These are phyloP conservation scores for Temnothorax unifasciatus DNA, from an alignment of 2,888 invertebrate genomes.

Conservation along the genomic window DNA sequence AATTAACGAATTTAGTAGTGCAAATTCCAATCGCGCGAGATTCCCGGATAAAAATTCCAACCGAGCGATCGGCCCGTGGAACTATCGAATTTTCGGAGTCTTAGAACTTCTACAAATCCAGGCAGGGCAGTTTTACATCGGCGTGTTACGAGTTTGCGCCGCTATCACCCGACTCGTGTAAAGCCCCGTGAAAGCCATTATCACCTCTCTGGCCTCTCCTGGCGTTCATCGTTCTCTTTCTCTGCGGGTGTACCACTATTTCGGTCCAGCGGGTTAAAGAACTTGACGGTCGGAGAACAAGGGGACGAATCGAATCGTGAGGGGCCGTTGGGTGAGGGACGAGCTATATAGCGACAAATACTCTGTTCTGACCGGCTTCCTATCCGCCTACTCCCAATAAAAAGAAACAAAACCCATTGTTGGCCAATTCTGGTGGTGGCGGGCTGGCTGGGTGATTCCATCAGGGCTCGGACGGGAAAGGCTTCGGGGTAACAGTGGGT, in stretches of 20 bases:
- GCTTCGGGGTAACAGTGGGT: conserved; percentile 81
- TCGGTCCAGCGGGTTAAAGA: conserved; percentile 77
- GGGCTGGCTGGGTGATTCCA: conserved; percentile 84
- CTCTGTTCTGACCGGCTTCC: conserved; percentile 80
- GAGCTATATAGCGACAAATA: conserved; percentile 81
- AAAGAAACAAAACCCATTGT: conserved; percentile 85
- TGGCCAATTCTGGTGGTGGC: conserved; percentile 85
- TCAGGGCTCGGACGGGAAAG: conserved; percentile 83
- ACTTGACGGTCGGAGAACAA: conserved; percentile 80
- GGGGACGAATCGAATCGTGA: conserved; percentile 81
- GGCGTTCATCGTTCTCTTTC: conserved; percentile 67
- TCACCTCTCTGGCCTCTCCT: conserved; percentile 56
- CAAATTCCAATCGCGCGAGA: not conserved
- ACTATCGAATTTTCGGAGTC: conserved; percentile 24
- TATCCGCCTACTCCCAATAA: conserved; percentile 82
- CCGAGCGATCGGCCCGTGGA: not conserved
- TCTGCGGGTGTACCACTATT: conserved; percentile 69
- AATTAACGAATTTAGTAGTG: conserved; percentile 1
- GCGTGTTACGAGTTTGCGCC: conserved; percentile 60
- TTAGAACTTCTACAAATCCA: conserved; percentile 54
- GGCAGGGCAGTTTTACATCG: conserved; percentile 46
- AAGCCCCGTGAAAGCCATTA: conserved; percentile 71
- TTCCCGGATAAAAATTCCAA: conserved; percentile 9
- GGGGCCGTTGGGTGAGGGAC: conserved; percentile 64
- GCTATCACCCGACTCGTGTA: conserved; percentile 61